A percentile compares a stretch with the other conserved stretches of the same genome.
phyloP scores from a whole-genome alignment of 2,797 vertebrate species.

The Falco rusticolus region DNA sequence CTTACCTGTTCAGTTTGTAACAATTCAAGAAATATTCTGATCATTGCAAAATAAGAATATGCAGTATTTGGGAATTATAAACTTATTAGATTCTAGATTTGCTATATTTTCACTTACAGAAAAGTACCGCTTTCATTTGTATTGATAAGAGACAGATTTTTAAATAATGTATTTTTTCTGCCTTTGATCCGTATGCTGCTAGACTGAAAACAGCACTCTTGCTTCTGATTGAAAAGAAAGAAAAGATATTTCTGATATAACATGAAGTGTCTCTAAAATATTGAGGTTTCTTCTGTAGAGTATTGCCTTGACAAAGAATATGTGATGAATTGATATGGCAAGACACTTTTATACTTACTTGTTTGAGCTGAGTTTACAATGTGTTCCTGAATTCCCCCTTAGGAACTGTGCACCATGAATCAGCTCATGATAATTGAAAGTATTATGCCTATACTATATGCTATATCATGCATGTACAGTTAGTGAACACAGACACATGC shows the following conservation, averaged over 20 bases:
- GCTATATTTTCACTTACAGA: not conserved
- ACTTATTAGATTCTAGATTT: not conserved
- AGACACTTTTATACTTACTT: not conserved
- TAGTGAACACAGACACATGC: not conserved
- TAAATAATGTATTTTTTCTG: not conserved
- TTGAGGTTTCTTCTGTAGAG: not conserved
- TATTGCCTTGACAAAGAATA: not conserved
- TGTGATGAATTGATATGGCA: not conserved
- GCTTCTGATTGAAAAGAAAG: not conserved
- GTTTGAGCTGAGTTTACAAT: not conserved
- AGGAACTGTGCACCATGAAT: not conserved
- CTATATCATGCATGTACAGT: not conserved
- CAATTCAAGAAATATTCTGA: not conserved
- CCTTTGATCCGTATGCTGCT: not conserved
- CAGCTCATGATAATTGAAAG: not conserved
- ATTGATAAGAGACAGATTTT: not conserved
- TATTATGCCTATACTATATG: not conserved
- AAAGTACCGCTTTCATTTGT: not conserved
- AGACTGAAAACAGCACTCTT: not conserved
- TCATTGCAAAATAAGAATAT: not conserved
- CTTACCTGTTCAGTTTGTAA: not conserved
- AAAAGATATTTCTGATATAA: not conserved
- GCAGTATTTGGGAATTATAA: not conserved
- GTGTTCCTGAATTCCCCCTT: not conserved
- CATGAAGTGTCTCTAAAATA: not conserved